Conservation (phyloP, 1,140 invertebrate species). For the Zelostemma sp. region DNA sequence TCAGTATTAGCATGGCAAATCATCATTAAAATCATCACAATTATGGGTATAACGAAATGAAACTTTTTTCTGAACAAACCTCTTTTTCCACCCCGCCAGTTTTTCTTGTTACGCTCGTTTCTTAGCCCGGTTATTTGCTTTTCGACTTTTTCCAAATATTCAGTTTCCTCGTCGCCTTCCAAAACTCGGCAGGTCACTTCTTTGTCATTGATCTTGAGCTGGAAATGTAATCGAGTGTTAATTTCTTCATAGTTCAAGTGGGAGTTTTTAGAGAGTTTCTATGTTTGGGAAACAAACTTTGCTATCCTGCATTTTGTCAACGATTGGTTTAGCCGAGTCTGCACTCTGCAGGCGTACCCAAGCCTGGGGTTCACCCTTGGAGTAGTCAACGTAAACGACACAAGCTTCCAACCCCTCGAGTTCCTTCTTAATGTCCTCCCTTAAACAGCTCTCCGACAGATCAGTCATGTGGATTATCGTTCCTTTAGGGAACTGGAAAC, state of each 20-base stretch:
- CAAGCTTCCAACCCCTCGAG: conserved; percentile 74
- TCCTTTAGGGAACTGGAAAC: conserved; percentile 73
- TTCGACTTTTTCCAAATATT: conserved; percentile 75
- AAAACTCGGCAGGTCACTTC: conserved; percentile 74
- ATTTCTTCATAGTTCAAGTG: background rate
- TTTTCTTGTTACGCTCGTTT: conserved; percentile 63
- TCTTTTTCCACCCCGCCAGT: conserved; percentile 51
- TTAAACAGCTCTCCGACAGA: conserved; percentile 73
- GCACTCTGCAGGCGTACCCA: conserved; percentile 79
- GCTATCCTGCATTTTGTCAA: conserved; percentile 75
- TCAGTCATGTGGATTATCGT: conserved; percentile 78
- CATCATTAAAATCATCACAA: conserved; percentile 57
- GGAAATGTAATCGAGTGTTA: conserved; percentile 6
- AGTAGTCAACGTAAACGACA: conserved; percentile 82
- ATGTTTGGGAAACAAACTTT: conserved; percentile 61
- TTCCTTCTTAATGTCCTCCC: conserved; percentile 80
- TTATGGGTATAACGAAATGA: conserved; percentile 13
- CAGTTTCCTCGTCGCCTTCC: conserved; percentile 79
- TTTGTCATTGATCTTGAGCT: conserved; percentile 71
- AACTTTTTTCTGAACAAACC: conserved; percentile 42
- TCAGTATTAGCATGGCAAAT: conserved; percentile 71
- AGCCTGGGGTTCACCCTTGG: conserved; percentile 79
- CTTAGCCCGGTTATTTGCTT: conserved; percentile 74
- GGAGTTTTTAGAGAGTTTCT: conserved; percentile 2
- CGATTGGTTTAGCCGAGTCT: conserved; percentile 75